Evolutionary conservation across 2,113 vertebrate species (phyloP).

Genomic region (Lepisosteus osseus): DNA sequence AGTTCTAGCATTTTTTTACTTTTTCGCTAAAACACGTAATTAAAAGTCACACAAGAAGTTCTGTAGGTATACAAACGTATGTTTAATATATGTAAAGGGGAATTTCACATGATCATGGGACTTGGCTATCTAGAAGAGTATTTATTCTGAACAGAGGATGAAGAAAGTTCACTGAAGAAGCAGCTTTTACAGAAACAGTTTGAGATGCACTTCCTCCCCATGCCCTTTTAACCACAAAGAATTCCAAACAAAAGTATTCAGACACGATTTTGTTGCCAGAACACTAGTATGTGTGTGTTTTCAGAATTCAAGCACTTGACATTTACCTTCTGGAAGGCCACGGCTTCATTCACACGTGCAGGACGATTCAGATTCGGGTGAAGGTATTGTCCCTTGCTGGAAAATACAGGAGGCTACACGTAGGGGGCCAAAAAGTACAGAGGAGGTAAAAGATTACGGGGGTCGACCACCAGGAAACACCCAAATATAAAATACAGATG

Average conservation of each 20-base stretch:
- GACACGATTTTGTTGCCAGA: neutral
- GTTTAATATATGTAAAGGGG: neutral
- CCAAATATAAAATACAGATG: too few species aligned
- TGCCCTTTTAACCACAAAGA: too few species aligned
- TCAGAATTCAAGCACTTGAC: neutral
- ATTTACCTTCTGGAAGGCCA: too few species aligned
- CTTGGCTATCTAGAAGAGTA: neutral
- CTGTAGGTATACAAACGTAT: neutral
- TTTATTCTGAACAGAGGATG: neutral
- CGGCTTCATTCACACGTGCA: too few species aligned
- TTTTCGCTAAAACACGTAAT: conserved; percentile 32
- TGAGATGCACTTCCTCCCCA: too few species aligned
- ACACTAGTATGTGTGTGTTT: neutral
- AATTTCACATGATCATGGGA: too few species aligned
- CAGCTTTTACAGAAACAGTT: neutral
- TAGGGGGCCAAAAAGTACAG: conserved; percentile 19
- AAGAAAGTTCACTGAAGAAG: neutral
- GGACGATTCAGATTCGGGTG: conserved; percentile 14
- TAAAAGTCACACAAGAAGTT: neutral
- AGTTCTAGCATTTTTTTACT: neutral
- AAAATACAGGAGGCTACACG: conserved; percentile 35
- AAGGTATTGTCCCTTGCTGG: conserved; percentile 52
- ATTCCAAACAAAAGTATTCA: neutral
- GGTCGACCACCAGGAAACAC: too few species aligned
- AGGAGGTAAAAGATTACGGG: neutral